A percentile compares a stretch with the other conserved stretches of the same genome.
Evolutionary conservation across 2,888 invertebrate species (phyloP).

Genomic region (Diadegma fenestrale): DNA sequence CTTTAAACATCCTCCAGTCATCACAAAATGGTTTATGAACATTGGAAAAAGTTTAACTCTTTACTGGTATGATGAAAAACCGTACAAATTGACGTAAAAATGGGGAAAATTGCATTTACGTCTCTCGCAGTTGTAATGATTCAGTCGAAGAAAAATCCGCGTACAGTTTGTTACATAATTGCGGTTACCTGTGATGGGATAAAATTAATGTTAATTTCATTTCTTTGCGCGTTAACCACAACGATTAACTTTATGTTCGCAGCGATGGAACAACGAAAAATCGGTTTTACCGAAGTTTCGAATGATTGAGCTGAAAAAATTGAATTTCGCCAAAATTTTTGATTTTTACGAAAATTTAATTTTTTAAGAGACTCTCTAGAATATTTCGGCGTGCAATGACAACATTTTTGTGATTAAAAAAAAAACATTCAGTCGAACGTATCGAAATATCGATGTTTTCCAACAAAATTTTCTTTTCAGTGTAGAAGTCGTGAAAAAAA

Average conservation of each 20-base stretch:
- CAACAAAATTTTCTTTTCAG: no score
- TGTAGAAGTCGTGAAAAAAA: neutral
- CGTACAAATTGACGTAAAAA: neutral
- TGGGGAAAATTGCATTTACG: neutral
- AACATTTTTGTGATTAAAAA: no score
- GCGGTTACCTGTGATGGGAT: neutral
- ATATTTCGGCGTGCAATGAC: no score
- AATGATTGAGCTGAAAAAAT: no score
- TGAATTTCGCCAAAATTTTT: no score
- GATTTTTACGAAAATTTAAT: no score
- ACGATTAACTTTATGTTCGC: neutral
- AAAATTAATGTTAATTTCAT: neutral
- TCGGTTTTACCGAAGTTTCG: neutral
- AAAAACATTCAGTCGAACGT: no score
- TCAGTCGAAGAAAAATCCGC: neutral
- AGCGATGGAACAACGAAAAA: neutral
- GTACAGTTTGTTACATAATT: neutral
- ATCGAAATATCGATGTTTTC: no score
- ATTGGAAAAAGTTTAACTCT: neutral
- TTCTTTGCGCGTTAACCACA: neutral
- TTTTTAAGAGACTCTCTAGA: no score
- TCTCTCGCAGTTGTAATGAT: neutral
- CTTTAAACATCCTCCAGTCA: constrained; percentile 10
- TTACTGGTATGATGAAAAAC: neutral
- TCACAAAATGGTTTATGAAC: neutral